These are phyloP conservation scores for Acipenser ruthenus DNA, from an alignment of 2,797 vertebrate genomes.

Conservation along the genomic window DNA sequence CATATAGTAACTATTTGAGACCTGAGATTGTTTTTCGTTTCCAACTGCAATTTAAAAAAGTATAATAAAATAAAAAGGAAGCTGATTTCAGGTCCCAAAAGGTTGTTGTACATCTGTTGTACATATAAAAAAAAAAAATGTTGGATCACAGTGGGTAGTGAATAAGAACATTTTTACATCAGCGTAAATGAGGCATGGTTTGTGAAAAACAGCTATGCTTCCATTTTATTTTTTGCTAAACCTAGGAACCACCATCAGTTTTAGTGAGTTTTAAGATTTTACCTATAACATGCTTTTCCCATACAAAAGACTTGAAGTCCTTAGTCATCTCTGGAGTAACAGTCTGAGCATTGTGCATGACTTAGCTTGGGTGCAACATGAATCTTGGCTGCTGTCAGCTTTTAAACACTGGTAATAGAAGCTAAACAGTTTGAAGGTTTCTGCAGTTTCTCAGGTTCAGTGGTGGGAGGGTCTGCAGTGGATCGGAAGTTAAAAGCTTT, in stretches of 20 bases:
- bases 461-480: conserved; percentile 74
- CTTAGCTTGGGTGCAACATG: conserved; percentile 12
- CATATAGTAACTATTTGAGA: conserved; percentile 22
- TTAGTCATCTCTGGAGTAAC: conserved; percentile 6
- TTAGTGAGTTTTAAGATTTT: conserved; percentile 6
- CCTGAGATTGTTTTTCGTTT: conserved; percentile 43
- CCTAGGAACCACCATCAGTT: conserved; percentile 5
- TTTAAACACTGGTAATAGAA: conserved; percentile 99
- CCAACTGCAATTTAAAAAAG: conserved; percentile 33
- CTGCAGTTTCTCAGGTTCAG: conserved; percentile 93
- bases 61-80: conserved; percentile 19
- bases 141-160: not conserved
- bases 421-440: conserved; percentile 97
- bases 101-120: not conserved
- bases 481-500: conserved; percentile 90
- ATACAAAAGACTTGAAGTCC: not conserved
- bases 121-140: conserved; percentile 19
- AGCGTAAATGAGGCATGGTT: conserved; percentile 14
- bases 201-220: not conserved
- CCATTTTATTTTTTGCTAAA: not conserved
- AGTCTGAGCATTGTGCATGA: conserved; percentile 11
- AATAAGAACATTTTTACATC: conserved; percentile 7
- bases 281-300: conserved; percentile 1
- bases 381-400: conserved; percentile 45
- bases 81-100: conserved; percentile 18